Evolutionary conservation across 2,113 vertebrate species (phyloP), one percentile per base, ranked within the genome.

Genomic region (Periophthalmus modestus): DNA sequence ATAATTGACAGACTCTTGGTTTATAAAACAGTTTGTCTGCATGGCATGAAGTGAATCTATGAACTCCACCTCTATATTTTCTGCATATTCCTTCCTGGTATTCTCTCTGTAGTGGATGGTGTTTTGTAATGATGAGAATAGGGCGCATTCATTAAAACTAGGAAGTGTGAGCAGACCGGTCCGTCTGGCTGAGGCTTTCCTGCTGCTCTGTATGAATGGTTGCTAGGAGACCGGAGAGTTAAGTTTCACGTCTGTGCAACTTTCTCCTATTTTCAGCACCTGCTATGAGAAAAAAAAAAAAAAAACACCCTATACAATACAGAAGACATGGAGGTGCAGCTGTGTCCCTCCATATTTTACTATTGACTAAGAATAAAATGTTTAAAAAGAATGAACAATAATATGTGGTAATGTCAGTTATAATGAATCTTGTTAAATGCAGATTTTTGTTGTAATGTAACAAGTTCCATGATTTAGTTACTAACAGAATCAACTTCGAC

Each of bases 81-180:
- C 48, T 16, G 48, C 18, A 52, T 52, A 52, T 19, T 52, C 50
- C 19, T 16, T 19, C 50, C 18, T 19, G 39, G 39, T 14, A 16
- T 52, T 19, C 50, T 52, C 15, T 19, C 48, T 23, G 1, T 7
- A 23, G n/a, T 13, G n/a, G 1, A 52, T 52, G 48, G 16, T 18
- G 48, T 52, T 52, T 52, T 52, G 48, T 16, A 50, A 50, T 48
- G 47, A 48, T 48, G 47, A 50, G 48, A 50, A 18, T 52, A 19
- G 55, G 55, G 73, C 65, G 82, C 63, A 73, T 82, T 86, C 59
- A 63, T 82, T 81, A 76, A 84, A 80, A 79, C 69, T 63, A 78
- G 46, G 28, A 82, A 75, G 54, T 81, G 73, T 43, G 69, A 81
- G 81, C 48, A 18, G 81, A 87, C 77, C 46, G 70, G 68, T 79